These are phyloP conservation scores for Corvus moneduloides DNA, from an alignment of 2,113 vertebrate genomes.

Conservation along the genomic window DNA sequence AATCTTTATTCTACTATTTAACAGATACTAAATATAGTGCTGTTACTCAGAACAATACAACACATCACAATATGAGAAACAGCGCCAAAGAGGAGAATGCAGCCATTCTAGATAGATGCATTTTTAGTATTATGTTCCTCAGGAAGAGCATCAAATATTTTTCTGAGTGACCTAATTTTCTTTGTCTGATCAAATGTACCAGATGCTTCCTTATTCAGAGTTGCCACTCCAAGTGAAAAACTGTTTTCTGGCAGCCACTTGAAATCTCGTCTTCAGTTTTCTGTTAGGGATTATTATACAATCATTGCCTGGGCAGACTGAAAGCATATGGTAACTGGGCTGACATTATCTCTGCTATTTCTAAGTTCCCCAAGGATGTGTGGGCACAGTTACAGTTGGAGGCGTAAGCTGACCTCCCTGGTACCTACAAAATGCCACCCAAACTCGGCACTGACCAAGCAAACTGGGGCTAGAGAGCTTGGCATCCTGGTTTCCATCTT, in stretches of 20 bases:
- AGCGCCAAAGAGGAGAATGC: not conserved
- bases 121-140: constrained; percentile 52
- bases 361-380: constrained; percentile 24
- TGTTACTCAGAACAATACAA: constrained; percentile 16
- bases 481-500: not conserved
- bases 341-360: constrained; percentile 40
- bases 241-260: constrained; percentile 64
- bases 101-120: not conserved
- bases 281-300: constrained; percentile 63
- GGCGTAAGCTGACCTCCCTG: not conserved
- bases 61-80: constrained; percentile 19
- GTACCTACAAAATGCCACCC: not conserved
- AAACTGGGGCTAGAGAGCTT: not conserved
- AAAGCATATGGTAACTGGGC: constrained; percentile 54
- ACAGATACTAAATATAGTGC: constrained; percentile 34
- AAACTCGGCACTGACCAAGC: not conserved
- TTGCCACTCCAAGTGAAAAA: constrained; percentile 66
- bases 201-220: constrained; percentile 69
- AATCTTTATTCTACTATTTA: constrained; percentile 32
- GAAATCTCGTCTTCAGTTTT: constrained; percentile 59
- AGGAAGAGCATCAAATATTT: constrained; percentile 60
- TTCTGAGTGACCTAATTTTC: constrained; percentile 68
- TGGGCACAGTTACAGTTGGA: not conserved
- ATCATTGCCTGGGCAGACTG: constrained; percentile 51
- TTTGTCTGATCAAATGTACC: constrained; percentile 68